phyloP scores from a whole-genome alignment of 1,140 invertebrate species.

The Anastatus disparis region DNA sequence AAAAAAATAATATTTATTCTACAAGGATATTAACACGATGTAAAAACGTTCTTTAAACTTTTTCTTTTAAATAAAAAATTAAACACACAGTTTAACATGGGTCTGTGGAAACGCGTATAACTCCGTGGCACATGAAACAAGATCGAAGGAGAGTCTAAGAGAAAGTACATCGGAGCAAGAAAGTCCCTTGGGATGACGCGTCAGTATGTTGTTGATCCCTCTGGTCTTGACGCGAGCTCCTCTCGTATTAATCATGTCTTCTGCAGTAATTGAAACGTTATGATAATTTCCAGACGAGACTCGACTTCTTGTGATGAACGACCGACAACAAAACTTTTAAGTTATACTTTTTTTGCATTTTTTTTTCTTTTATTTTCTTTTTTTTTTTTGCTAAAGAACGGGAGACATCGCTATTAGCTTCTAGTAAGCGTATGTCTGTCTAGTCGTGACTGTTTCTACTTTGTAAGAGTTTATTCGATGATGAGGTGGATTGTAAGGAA shows the following conservation, averaged over 20 bases:
- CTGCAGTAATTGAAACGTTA: conserved; percentile 20
- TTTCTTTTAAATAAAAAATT: no score
- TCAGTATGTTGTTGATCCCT: background rate
- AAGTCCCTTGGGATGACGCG: background rate
- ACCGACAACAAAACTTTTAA: background rate
- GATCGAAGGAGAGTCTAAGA: no score
- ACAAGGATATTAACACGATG: no score
- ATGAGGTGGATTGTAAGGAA: no score
- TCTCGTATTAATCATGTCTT: conserved; percentile 16
- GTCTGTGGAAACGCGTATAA: no score
- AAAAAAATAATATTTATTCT: no score
- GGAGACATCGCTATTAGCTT: background rate
- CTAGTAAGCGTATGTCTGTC: background rate
- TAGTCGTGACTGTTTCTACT: no score
- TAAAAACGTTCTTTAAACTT: no score
- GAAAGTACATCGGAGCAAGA: background rate
- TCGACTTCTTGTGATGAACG: background rate
- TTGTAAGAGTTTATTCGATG: no score
- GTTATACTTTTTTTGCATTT: background rate
- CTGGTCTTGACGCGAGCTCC: background rate
- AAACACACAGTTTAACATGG: no score
- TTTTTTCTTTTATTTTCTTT: background rate
- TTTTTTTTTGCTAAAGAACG: background rate
- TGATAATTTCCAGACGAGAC: conserved; percentile 18
- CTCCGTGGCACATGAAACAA: no score